These are phyloP conservation scores for Triops longicaudatus DNA, from an alignment of 1,140 invertebrate genomes.

Conservation along the genomic window DNA sequence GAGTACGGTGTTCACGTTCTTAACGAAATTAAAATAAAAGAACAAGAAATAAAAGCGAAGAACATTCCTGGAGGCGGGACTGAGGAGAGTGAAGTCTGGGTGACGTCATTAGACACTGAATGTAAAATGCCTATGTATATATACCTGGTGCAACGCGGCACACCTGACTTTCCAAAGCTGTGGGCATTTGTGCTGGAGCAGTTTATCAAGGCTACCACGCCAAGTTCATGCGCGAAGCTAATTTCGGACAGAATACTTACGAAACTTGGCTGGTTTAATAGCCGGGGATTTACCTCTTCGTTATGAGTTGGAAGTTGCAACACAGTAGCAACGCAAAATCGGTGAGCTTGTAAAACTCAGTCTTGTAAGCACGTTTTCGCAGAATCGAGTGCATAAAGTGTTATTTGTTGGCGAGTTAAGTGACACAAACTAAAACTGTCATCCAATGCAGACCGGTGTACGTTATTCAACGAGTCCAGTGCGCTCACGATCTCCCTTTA, in stretches of 20 bases:
- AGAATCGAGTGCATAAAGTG: background rate
- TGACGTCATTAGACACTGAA: background rate
- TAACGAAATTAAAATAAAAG: conserved; percentile 1
- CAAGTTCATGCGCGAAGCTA: background rate
- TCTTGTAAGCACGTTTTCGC: background rate
- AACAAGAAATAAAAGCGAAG: background rate
- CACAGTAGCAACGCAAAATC: background rate
- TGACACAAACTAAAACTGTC: background rate
- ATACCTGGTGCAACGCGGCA: conserved; percentile 1
- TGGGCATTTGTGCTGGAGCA: background rate
- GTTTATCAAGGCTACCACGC: background rate
- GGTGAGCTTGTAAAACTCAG: background rate
- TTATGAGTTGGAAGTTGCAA: no score
- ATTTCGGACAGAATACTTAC: background rate
- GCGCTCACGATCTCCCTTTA: conserved; percentile 6
- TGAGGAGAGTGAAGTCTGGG: background rate
- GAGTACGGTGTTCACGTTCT: background rate
- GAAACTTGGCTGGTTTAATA: background rate
- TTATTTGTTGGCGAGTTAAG: background rate
- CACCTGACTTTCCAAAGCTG: background rate
- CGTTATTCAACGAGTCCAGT: background rate
- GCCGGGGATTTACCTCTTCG: no score
- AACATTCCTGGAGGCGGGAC: background rate
- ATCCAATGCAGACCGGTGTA: background rate
- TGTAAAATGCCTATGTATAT: conserved; percentile 5